Evolutionary conservation across 2,888 invertebrate species (phyloP), one percentile per base, ranked within the genome.

Genomic region (Pyrochroa serraticornis): DNA sequence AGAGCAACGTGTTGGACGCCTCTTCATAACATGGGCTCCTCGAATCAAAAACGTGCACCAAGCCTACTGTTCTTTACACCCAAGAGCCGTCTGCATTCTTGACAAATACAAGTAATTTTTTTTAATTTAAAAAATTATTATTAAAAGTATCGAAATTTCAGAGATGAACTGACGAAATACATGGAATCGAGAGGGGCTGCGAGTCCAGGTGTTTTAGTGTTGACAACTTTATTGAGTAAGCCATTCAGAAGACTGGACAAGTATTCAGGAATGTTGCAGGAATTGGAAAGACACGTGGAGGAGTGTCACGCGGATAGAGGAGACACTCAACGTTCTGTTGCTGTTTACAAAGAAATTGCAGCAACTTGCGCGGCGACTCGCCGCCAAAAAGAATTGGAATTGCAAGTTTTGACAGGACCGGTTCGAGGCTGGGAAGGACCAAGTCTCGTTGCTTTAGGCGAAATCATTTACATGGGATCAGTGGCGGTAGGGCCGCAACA

Each of bases 361-460:
- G 95, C 92, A 69, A 87, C 88, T 10, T 97, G 97, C 79, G 88
- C 92, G 48, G 89, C 91, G 22, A 87, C 92, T 35, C 84, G 98
- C 36, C 87, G 95, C 9, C 95, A 97, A 76, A 97, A 96, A 78
- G 97, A 99, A 81, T 82, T 97, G 67, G 98, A 99, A 72, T 82
- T 97, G 58, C 98, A 98, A 81, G 93, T 99, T 53, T 84, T 98
- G 64, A 93, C 92, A 0, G 94, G 96, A 0, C 93, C 93, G 42
- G 93, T 98, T n/a, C 86, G 93, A 51, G 94, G 93, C 6, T 97
- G 96, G 95, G 95, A 97, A 73, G 95, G 97, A 2, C 89, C 90
- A 77, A 90, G 88, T 71, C 78, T 92, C 42, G 77, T 80, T 30
- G 79, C 82, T n/a, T 82, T 93, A 7, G 96, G 96, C 1, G 95